Percentiles rank a stretch among this genome's conserved stretches.
Evolutionary conservation across 2,888 invertebrate genomes (phyloP).

Genomic region (Heliconius aoede): DNA sequence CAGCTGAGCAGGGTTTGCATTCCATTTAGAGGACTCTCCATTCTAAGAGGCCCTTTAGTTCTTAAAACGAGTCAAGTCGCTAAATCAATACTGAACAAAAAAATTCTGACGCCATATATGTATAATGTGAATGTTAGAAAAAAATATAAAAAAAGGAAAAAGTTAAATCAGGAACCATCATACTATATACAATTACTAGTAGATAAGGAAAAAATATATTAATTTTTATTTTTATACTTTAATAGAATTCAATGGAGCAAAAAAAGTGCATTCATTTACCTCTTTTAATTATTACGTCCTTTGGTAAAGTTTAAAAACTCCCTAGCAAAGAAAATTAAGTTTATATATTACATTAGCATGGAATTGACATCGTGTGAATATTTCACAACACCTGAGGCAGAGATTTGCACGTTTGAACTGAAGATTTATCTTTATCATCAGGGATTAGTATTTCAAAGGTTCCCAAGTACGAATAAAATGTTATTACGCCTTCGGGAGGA

Average conservation of each 20-base stretch:
- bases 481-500: conserved; percentile 20
- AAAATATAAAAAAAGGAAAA: too few species aligned
- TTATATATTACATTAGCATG: conserved; percentile 9
- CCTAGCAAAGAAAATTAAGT: conserved; percentile 17
- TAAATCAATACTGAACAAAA: conserved; percentile 19
- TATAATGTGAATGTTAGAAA: not conserved
- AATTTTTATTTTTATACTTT: not conserved
- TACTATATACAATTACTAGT: too few species aligned
- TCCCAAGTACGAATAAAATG: conserved; percentile 23
- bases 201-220: not conserved
- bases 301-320: not conserved
- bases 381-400: conserved; percentile 22
- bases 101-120: not conserved
- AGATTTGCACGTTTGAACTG: conserved; percentile 4
- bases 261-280: not conserved
- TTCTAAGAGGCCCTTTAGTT: not conserved
- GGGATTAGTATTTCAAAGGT: conserved; percentile 13
- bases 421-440: conserved; percentile 14
- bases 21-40: conserved; percentile 22
- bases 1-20: conserved; percentile 21
- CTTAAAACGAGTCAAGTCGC: conserved; percentile 26
- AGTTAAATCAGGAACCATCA: too few species aligned
- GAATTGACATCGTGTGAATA: conserved; percentile 12
- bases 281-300: not conserved
- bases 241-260: not conserved